Evolutionary conservation across 1,140 invertebrate genomes (phyloP).

Genomic region (Aphaenogaster floridana): DNA sequence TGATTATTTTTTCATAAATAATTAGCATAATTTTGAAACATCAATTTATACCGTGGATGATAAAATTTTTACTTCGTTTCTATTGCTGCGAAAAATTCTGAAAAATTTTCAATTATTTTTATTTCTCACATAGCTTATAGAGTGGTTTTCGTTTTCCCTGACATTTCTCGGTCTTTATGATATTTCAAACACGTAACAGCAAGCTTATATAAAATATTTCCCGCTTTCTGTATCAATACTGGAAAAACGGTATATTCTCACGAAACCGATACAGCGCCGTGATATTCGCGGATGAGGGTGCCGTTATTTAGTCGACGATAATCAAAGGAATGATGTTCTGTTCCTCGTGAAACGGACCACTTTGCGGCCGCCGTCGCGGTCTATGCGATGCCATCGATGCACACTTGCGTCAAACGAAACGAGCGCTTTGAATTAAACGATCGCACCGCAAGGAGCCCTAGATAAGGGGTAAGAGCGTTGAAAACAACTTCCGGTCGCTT

Average conservation of each 20-base stretch:
- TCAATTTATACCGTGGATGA: neutral
- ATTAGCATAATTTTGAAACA: neutral
- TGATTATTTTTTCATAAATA: neutral
- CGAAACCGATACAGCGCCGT: neutral
- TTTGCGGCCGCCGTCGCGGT: conserved; percentile 72
- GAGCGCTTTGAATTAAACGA: conserved; percentile 67
- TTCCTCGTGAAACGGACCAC: conserved; percentile 48
- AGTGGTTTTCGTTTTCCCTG: neutral
- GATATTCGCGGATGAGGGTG: conserved; percentile 69
- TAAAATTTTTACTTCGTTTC: neutral
- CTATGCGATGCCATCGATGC: conserved; percentile 66
- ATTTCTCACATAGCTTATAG: neutral
- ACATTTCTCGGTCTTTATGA: neutral
- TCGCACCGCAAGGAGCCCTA: conserved; percentile 59
- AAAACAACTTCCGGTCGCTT: conserved; percentile 33
- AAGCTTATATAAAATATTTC: neutral
- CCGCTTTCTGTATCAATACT: neutral
- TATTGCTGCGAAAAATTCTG: neutral
- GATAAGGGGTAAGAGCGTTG: conserved; percentile 66
- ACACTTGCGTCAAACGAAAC: conserved; percentile 80
- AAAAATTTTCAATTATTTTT: neutral
- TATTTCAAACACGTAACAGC: neutral
- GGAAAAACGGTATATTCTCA: neutral
- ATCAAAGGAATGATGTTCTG: conserved; percentile 34
- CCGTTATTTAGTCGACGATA: conserved; percentile 81